Percentiles rank a stretch among this genome's conserved stretches.
These are phyloP conservation scores for Natator depressus DNA, from an alignment of 2,113 vertebrate species.

Conservation along the genomic window DNA sequence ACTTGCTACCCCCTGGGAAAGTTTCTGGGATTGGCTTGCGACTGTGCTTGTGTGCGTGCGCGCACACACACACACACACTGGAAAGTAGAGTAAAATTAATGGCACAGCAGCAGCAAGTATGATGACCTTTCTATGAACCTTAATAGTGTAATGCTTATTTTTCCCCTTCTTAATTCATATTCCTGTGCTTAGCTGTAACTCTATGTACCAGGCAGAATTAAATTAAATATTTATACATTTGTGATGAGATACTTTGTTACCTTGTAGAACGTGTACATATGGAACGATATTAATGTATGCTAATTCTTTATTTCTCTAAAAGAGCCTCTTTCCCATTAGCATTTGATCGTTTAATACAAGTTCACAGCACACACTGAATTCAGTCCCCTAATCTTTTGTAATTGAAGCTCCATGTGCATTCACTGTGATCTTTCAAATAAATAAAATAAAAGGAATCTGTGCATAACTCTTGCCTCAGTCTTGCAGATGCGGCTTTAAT, in stretches of 20 bases:
- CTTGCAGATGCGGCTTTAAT: accelerated
- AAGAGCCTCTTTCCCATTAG: conserved; percentile 66
- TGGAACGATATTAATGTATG: conserved; percentile 75
- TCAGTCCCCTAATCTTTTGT: conserved; percentile 61
- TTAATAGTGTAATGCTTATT: neutral
- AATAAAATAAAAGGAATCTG: neutral
- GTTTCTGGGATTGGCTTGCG: neutral
- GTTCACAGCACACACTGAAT: conserved; percentile 58
- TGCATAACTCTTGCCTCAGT: accelerated
- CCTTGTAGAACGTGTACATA: conserved; percentile 58
- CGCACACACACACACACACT: neutral
- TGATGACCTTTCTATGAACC: conserved; percentile 10
- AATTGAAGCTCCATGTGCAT: conserved; percentile 53
- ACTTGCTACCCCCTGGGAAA: neutral
- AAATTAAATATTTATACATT: conserved; percentile 77
- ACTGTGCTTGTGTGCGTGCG: neutral
- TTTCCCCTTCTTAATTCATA: conserved; percentile 46
- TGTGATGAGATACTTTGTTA: conserved; percentile 74
- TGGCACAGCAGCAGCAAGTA: neutral
- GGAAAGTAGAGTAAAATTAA: conserved; percentile 17
- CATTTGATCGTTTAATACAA: conserved; percentile 64
- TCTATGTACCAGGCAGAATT: conserved; percentile 51
- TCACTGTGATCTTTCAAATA: conserved; percentile 2
- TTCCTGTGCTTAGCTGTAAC: conserved; percentile 44
- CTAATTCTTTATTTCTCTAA: conserved; percentile 66